Conservation (phyloP, 1,140 invertebrate species). For the Drosophila mauritiana region DNA sequence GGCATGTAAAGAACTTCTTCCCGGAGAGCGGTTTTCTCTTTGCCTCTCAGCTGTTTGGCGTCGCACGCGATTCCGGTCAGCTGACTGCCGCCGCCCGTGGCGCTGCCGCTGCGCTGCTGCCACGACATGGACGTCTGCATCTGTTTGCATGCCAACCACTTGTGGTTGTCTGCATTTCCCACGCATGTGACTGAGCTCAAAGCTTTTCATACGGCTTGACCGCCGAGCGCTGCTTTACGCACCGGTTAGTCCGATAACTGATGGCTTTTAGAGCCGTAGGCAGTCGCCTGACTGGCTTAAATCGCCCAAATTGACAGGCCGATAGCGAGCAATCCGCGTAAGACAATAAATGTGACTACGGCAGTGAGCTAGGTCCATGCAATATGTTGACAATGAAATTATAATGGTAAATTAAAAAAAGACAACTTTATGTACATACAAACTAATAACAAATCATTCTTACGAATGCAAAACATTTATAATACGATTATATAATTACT, state of each 20-base stretch:
- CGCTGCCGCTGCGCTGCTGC: constrained; percentile 1
- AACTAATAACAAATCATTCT: too few species aligned
- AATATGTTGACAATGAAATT: not conserved
- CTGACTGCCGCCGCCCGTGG: constrained; percentile 23
- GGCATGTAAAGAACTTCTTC: constrained; percentile 52
- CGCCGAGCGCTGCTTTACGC: constrained; percentile 5
- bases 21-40: constrained; percentile 22
- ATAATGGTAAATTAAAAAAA: too few species aligned
- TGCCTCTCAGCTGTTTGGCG: constrained; percentile 47
- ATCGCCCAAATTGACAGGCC: constrained; percentile 7
- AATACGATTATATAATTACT: too few species aligned
- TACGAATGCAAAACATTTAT: too few species aligned
- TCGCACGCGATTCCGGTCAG: constrained; percentile 44
- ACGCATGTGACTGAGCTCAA: constrained; percentile 34
- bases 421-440: too few species aligned
- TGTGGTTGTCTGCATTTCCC: constrained; percentile 46
- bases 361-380: constrained; percentile 16
- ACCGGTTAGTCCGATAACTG: constrained; percentile 13
- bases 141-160: constrained; percentile 54
- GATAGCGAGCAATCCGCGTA: constrained; percentile 15
- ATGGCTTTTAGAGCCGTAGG: constrained; percentile 28
- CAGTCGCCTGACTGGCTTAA: constrained; percentile 12
- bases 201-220: constrained; percentile 14
- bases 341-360: not conserved
- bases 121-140: constrained; percentile 16